Percentiles rank a stretch among this genome's conserved stretches.
These are phyloP conservation scores for Falco concolor DNA, from an alignment of 2,797 vertebrate genomes.

Conservation along the genomic window DNA sequence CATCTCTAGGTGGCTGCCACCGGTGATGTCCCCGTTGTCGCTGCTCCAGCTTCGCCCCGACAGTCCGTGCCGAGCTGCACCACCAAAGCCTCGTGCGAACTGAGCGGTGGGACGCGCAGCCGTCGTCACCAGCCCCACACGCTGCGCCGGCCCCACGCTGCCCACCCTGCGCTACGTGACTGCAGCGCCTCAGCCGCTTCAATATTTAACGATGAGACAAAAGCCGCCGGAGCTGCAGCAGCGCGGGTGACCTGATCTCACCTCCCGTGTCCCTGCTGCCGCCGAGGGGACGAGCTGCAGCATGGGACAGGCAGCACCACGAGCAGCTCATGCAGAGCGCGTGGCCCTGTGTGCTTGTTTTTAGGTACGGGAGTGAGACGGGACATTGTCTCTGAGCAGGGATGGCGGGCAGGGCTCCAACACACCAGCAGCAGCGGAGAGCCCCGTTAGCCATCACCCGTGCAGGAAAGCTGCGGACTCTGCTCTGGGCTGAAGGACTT, in stretches of 20 bases:
- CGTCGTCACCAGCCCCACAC: fast-evolving
- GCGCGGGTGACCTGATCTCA: neutral
- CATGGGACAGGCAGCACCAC: neutral
- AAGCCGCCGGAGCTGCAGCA: neutral
- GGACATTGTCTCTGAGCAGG: fast-evolving
- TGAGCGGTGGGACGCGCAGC: fast-evolving
- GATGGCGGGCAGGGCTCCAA: fast-evolving
- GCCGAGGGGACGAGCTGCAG: neutral
- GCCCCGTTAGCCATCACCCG: fast-evolving
- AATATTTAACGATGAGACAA: neutral
- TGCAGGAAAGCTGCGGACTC: neutral
- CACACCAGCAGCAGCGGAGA: fast-evolving
- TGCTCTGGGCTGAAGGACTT: neutral
- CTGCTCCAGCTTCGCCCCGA: neutral
- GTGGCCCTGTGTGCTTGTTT: fast-evolving
- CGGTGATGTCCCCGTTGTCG: fast-evolving
- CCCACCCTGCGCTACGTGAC: neutral
- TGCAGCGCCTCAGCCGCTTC: neutral
- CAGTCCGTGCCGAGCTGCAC: neutral
- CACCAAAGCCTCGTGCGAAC: fast-evolving
- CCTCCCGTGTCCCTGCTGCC: neutral
- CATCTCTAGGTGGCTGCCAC: fast-evolving
- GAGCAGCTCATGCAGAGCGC: fast-evolving
- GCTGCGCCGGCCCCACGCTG: fast-evolving
- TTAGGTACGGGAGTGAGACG: fast-evolving